phyloP scores from a whole-genome alignment of 2,797 vertebrate genomes.

The Discoglossus pictus region DNA sequence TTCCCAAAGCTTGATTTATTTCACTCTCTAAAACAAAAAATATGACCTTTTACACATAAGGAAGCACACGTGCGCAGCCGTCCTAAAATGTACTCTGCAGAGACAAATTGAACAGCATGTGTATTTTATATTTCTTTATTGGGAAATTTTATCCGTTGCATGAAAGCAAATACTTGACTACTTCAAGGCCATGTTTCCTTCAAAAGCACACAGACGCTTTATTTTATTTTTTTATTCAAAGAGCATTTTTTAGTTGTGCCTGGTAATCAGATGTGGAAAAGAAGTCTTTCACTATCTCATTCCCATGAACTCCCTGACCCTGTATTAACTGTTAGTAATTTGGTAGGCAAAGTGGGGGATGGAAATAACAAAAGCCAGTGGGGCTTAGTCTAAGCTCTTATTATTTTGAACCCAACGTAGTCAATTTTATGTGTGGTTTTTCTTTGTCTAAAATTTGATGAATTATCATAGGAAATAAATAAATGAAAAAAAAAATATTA shows the following conservation, averaged over 20 bases:
- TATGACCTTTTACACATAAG: conserved; percentile 5
- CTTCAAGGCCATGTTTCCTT: conserved; percentile 33
- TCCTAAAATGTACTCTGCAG: conserved; percentile 22
- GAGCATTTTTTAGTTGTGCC: conserved; percentile 48
- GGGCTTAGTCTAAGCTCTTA: background rate
- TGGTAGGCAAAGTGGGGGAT: conserved; percentile 29
- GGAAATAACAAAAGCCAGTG: conserved; percentile 10
- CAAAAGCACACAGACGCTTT: conserved; percentile 31
- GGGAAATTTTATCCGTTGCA: conserved; percentile 27
- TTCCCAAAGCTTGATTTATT: conserved; percentile 45
- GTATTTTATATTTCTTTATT: conserved; percentile 2
- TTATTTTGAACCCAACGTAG: conserved; percentile 15
- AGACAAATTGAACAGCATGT: conserved; percentile 10
- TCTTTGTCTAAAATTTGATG: no score
- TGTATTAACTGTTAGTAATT: conserved; percentile 45
- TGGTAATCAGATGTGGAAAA: conserved; percentile 59
- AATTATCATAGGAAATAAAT: no score
- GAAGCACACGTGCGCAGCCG: conserved; percentile 11
- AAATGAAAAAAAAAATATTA: no score
- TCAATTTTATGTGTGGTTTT: no score
- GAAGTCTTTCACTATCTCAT: conserved; percentile 52
- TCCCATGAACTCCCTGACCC: conserved; percentile 52
- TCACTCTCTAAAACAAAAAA: conserved; percentile 19
- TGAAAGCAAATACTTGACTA: conserved; percentile 10
- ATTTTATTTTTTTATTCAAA: conserved; percentile 48